phyloP scores from a whole-genome alignment of 2,113 vertebrate genomes.

The Atlantisia rogersi region DNA sequence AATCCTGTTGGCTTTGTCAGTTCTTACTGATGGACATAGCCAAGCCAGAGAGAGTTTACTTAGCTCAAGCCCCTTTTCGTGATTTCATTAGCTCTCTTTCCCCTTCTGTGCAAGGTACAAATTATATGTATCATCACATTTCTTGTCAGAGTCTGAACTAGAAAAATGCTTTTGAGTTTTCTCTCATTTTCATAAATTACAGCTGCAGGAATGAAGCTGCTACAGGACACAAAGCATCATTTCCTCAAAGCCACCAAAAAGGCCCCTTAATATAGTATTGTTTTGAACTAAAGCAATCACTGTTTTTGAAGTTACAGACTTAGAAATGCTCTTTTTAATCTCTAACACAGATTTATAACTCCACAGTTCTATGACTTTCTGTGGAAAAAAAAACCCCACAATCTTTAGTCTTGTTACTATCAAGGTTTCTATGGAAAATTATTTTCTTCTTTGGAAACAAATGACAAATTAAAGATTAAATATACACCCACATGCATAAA shows the following conservation, averaged over 20 bases:
- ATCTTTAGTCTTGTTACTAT: background rate
- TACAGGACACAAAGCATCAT: background rate
- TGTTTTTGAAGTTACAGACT: background rate
- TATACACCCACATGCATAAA: slow-evolving; percentile 6
- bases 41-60: background rate
- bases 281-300: background rate
- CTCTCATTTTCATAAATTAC: background rate
- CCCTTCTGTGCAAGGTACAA: background rate
- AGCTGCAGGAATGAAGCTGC: background rate
- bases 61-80: background rate
- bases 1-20: background rate
- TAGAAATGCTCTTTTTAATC: background rate
- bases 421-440: slow-evolving; percentile 43
- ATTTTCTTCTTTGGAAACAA: slow-evolving; percentile 23
- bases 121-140: background rate
- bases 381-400: background rate
- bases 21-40: background rate
- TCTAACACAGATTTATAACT: background rate
- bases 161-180: background rate
- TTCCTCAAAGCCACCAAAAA: background rate
- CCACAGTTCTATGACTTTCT: background rate
- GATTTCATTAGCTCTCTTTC: background rate
- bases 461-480: slow-evolving; percentile 7
- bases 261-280: background rate
- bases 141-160: background rate